phyloP scores from a whole-genome alignment of 2,888 invertebrate species.

The Tachina lurida region DNA sequence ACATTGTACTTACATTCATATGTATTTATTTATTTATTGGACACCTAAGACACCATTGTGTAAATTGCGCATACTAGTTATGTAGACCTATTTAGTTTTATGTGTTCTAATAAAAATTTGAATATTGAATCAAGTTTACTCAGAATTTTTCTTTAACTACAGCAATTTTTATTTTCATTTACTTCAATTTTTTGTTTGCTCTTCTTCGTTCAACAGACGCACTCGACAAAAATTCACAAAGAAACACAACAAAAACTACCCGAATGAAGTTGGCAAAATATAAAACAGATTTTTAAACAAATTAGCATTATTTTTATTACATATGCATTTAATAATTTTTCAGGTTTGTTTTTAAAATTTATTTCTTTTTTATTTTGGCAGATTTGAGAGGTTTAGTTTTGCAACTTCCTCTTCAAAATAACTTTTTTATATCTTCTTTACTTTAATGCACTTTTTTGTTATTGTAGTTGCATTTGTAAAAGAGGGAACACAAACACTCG shows the following conservation, averaged over 20 bases:
- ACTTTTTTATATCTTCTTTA: constrained; percentile 48
- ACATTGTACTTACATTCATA: background rate
- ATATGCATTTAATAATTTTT: constrained; percentile 2
- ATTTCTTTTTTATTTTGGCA: constrained; percentile 35
- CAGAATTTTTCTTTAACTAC: constrained; percentile 8
- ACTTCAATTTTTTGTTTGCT: constrained; percentile 8
- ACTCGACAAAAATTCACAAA: constrained; percentile 29
- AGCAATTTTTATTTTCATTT: background rate
- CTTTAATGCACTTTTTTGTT: constrained; percentile 62
- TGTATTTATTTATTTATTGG: constrained; percentile 5
- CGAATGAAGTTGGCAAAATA: constrained; percentile 29
- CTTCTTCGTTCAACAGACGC: constrained; percentile 26
- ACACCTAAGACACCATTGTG: background rate
- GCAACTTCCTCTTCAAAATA: constrained; percentile 53
- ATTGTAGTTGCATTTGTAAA: constrained; percentile 62
- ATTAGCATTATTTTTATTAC: constrained; percentile 21
- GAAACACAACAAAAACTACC: constrained; percentile 24
- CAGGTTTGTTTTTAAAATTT: constrained; percentile 7
- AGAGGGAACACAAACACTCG: constrained; percentile 55
- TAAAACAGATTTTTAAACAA: constrained; percentile 13
- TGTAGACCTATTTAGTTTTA: constrained; percentile 17
- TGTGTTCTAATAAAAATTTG: background rate
- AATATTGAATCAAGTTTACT: constrained; percentile 20
- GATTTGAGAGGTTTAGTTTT: constrained; percentile 45
- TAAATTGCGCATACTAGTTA: constrained; percentile 14